phyloP scores from a whole-genome alignment of 1,140 invertebrate genomes.

The Drosophila littoralis region DNA sequence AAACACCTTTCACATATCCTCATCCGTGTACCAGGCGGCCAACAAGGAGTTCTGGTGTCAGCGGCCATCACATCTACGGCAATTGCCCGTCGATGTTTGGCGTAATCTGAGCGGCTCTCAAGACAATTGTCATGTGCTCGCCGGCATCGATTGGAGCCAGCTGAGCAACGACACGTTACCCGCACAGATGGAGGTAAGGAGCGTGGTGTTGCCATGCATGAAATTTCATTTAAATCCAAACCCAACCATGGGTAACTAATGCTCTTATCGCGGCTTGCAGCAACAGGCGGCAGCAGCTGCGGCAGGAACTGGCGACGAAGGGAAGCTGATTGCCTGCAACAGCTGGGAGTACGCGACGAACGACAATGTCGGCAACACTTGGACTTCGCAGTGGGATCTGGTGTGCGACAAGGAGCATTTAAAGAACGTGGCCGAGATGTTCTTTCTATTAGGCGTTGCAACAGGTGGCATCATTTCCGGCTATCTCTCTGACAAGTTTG shows the following conservation, averaged over 20 bases:
- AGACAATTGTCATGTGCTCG: constrained; percentile 85
- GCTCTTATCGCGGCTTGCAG: constrained; percentile 19
- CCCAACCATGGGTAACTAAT: constrained; percentile 25
- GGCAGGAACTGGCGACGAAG: constrained; percentile 2
- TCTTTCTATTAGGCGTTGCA: constrained; percentile 89
- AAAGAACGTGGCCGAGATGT: constrained; percentile 88
- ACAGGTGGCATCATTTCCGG: constrained; percentile 89
- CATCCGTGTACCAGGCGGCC: constrained; percentile 88
- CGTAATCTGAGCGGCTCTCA: constrained; percentile 87
- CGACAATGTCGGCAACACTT: constrained; percentile 86
- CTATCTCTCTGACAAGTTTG: constrained; percentile 90
- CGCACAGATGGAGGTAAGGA: constrained; percentile 52
- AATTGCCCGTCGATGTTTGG: constrained; percentile 86
- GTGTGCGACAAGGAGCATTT: constrained; percentile 88
- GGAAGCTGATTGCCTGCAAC: constrained; percentile 85
- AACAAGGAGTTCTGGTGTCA: constrained; percentile 88
- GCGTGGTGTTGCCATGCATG: not conserved
- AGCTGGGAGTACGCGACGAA: constrained; percentile 88
- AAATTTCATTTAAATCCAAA: constrained; percentile 23
- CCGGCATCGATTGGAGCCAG: constrained; percentile 70
- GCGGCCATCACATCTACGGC: constrained; percentile 85
- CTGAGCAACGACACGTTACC: constrained; percentile 51
- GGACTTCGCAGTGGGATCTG: constrained; percentile 88
- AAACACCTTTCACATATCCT: constrained; percentile 91
- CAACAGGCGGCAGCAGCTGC: constrained; percentile 43